phyloP scores from a whole-genome alignment of 2,113 vertebrate species.

The Craseonycteris thonglongyai region DNA sequence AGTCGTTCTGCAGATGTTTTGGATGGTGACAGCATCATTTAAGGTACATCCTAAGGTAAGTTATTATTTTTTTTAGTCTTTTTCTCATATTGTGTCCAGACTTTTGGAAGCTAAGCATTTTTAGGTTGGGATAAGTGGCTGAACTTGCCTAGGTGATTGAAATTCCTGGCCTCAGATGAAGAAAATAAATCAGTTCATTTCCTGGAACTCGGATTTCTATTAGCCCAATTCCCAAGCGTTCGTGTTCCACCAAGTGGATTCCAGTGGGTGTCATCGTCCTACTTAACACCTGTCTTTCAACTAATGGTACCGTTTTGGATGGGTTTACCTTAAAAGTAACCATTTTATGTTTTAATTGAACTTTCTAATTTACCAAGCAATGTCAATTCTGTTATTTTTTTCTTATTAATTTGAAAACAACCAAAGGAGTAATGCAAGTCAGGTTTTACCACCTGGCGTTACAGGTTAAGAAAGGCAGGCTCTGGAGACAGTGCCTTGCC shows the following conservation, averaged over 20 bases:
- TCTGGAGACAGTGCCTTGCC: background rate
- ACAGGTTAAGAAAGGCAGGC: background rate
- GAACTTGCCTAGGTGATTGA: background rate
- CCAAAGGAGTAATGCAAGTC: background rate
- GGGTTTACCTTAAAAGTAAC: background rate
- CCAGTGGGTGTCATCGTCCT: background rate
- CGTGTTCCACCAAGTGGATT: background rate
- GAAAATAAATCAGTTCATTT: background rate
- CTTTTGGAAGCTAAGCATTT: background rate
- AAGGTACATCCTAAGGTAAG: background rate
- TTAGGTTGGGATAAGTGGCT: background rate
- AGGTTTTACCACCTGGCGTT: background rate
- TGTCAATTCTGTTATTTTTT: background rate
- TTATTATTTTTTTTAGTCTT: background rate
- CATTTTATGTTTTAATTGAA: background rate
- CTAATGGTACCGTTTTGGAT: background rate
- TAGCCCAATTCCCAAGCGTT: background rate
- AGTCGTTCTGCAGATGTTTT: background rate
- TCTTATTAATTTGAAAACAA: background rate
- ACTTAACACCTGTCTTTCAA: background rate
- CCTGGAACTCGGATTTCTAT: background rate
- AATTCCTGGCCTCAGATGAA: background rate
- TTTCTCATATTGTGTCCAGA: background rate
- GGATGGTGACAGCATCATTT: background rate
- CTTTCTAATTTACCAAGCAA: background rate